Evolutionary conservation across 2,888 invertebrate genomes (phyloP), one percentile per base, ranked within the genome.

Genomic region (Hypena proboscidalis): DNA sequence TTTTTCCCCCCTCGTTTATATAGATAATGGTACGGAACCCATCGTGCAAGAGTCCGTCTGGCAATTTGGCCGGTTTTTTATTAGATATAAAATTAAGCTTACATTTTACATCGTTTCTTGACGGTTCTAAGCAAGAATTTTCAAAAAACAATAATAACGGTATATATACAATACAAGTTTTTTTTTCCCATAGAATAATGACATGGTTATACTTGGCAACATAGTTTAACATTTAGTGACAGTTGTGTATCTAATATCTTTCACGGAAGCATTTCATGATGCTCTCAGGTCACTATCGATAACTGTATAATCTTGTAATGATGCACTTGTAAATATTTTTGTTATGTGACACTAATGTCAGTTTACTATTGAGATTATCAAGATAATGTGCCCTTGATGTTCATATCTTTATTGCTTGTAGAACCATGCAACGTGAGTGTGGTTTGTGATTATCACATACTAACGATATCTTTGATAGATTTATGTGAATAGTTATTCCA

Each of bases 311-410:
- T 48, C 36, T 33, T 35, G 37, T 32, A 44, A 44, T 45, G 31
- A 57, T 41, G 14, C 23, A 20, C 20, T 44, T 17, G 37, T 43
- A 36, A 48, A 49, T 34, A 52, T 63, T 49, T 46, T 63, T 58
- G 41, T 62, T 58, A 55, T 43, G 17, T 21, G 21, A 51, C 23
- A 34, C 35, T 30, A 26, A 46, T 39, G 10, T 32, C 19, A 31
- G 35, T 43, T 39, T 39, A 31, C 32, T 38, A 6, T 37, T 34
- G 7, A 10, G 11, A 43, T 37, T 31, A 35, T 30, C 34, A 13
- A 35, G 40, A 53, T 41, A 45, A 48, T 38, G 39, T 11, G 27
- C 8, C 40, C 45, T 41, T 44, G 22, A 22, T 10, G 27, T 41
- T 27, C 4, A 22, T 20, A 9, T 38, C 4, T 5, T 10, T 4